A percentile compares a stretch with the other conserved stretches of the same genome.
These are phyloP conservation scores for Limulus polyphemus DNA, from an alignment of 2,888 invertebrate genomes.

Conservation along the genomic window DNA sequence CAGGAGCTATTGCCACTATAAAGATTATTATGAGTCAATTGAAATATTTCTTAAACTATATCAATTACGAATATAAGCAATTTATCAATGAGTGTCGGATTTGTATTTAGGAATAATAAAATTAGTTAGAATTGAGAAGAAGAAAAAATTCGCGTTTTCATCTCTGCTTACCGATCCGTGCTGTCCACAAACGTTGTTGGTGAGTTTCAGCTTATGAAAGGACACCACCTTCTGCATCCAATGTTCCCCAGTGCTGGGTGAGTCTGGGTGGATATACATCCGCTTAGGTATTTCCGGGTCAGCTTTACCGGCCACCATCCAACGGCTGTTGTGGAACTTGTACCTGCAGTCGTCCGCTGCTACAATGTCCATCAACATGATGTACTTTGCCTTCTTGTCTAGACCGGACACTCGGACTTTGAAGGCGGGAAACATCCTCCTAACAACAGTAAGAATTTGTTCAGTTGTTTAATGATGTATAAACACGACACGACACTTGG, in stretches of 20 bases:
- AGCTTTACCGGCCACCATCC: slow-evolving; percentile 43
- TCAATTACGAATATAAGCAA: no score
- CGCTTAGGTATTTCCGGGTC: slow-evolving; percentile 44
- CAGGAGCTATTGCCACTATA: no score
- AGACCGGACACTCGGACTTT: slow-evolving; percentile 96
- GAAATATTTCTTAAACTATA: no score
- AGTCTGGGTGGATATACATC: slow-evolving; percentile 43
- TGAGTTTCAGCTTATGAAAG: slow-evolving; percentile 47
- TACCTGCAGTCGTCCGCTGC: slow-evolving; percentile 98
- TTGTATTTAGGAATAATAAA: not conserved
- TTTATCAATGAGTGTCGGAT: no score
- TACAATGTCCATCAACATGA: slow-evolving; percentile 95
- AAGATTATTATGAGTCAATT: no score
- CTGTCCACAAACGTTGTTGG: slow-evolving; percentile 47
- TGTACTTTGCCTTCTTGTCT: slow-evolving; percentile 98
- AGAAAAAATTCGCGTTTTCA: no score
- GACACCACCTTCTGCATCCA: slow-evolving; percentile 48
- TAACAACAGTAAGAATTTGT: slow-evolving; percentile 43
- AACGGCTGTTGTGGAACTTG: slow-evolving; percentile 72
- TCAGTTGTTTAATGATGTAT: no score
- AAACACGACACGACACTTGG: no score
- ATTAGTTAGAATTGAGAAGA: slow-evolving; percentile 22
- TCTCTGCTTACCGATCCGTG: slow-evolving; percentile 43
- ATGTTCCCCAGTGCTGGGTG: slow-evolving; percentile 40
- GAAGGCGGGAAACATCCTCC: slow-evolving; percentile 99